Conservation (phyloP, 30 jellyfish, hydroid and myxozoan genomes). For the Clytia hemisphaerica region DNA sequence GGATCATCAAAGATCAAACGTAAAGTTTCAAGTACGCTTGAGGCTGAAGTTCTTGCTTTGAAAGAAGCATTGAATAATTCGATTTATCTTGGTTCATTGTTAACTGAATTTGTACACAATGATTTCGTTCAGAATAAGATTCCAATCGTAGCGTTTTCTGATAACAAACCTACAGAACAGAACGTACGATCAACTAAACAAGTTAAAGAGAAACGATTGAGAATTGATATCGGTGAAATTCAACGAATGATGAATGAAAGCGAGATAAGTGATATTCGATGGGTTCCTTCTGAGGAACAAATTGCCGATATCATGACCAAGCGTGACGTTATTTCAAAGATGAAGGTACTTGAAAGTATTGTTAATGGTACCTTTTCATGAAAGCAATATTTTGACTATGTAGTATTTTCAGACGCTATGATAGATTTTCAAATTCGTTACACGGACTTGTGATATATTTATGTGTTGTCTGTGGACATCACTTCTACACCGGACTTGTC, state of each 20-base stretch:
- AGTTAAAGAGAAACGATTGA: constrained; percentile 3
- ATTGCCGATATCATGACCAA: background rate
- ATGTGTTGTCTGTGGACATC: no score
- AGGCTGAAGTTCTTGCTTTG: constrained; percentile 7
- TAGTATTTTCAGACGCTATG: no score
- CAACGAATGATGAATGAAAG: background rate
- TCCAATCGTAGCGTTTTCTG: constrained; percentile 7
- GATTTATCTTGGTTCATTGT: background rate
- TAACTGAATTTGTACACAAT: background rate
- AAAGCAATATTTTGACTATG: no score
- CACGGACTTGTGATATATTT: no score
- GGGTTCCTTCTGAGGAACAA: constrained; percentile 14
- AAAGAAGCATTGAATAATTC: constrained; percentile 9
- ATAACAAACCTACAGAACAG: constrained; percentile 8
- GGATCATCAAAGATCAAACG: constrained; percentile 9
- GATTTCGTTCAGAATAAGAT: constrained; percentile 1
- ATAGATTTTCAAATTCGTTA: no score
- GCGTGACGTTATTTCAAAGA: no score
- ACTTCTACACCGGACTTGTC: no score
- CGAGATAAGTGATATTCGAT: background rate
- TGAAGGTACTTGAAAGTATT: no score
- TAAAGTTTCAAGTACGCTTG: constrained; percentile 9
- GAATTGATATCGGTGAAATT: constrained; percentile 10
- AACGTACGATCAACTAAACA: constrained; percentile 8
- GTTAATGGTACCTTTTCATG: no score